phyloP scores from a whole-genome alignment of 2,113 vertebrate species.

The Vulpes ferrilata region DNA sequence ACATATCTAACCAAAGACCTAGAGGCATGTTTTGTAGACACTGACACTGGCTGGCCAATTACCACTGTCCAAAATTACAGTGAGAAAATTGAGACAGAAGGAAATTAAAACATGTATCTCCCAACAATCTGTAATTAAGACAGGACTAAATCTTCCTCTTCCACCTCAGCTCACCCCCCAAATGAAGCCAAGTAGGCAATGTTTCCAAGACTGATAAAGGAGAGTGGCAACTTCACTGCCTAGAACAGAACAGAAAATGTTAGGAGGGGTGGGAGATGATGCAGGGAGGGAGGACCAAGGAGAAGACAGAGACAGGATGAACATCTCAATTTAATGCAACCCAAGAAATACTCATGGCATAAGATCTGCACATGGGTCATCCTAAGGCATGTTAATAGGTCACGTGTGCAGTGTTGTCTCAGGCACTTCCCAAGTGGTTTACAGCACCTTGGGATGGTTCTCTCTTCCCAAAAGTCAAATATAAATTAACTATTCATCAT shows the following conservation, averaged over 20 bases:
- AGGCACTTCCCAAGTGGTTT: not conserved
- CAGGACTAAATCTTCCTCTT: not conserved
- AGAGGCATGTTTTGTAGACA: not conserved
- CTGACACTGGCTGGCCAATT: not conserved
- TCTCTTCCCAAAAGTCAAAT: not conserved
- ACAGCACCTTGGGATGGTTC: not conserved
- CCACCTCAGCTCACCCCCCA: not conserved
- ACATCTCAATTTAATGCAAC: not conserved
- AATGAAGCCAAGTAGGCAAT: not conserved
- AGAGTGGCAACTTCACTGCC: not conserved
- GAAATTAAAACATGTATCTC: not conserved
- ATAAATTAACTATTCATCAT: not conserved
- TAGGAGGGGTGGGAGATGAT: not conserved
- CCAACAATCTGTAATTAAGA: not conserved
- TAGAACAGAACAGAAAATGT: not conserved
- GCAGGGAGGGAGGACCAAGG: not conserved
- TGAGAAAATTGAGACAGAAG: not conserved
- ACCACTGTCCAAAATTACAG: not conserved
- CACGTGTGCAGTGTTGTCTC: not conserved
- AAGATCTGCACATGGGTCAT: fast-evolving
- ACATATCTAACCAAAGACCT: not conserved
- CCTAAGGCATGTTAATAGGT: not conserved
- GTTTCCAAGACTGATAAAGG: not conserved
- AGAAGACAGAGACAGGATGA: not conserved
- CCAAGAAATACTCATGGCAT: not conserved